Base-by-base conservation (phyloP, 2,113 vertebrate genomes). In the Protobothrops mucrosquamatus region DNA sequence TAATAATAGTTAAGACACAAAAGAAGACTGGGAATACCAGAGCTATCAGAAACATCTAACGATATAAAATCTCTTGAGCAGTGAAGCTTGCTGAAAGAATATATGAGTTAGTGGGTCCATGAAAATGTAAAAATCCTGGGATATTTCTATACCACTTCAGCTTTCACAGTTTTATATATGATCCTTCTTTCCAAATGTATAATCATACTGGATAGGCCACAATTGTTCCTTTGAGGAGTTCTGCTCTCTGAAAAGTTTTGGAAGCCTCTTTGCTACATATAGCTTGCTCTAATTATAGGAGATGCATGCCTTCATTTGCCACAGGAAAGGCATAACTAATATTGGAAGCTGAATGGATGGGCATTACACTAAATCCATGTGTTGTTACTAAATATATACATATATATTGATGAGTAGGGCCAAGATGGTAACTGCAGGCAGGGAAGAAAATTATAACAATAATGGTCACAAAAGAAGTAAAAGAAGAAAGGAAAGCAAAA, bases 401-500 rank as follows among this genome's bases (percentile, higher is more conserved):
- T 34, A 69, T 54, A 69, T 46, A 93, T 86, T 29, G 55, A 51
- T 90, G 89, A 64, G 55, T 61, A 86, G 92, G 23, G 74, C 51
- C 51, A 81, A 39, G 92, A 92, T 24, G 51, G 29, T 85, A 89
- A 90, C 55, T 86, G 55, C 74, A 90, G 85, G n/a, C 15, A 43
- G 81, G 90, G 89, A 54, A 87, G 92, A 93, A 93, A 93, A 93
- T 93, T 93, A 86, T 89, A 93, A 89, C 88, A 93, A 96, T 91
- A 93, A 39, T 59, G 94, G 48, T 64, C 90, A 96, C 94, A 93
- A 88, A 93, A 89, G 46, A 26, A 90, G 43, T 7, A 94, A 20
- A 87, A 69, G 52, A 87, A 86, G 87, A 18, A 64, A 34, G 12
- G 23, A 56, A 94, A 94, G 54, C 90, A 94, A 95, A 94, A 93